Conservation (phyloP, 1,140 invertebrate species). For the Apis florea region DNA sequence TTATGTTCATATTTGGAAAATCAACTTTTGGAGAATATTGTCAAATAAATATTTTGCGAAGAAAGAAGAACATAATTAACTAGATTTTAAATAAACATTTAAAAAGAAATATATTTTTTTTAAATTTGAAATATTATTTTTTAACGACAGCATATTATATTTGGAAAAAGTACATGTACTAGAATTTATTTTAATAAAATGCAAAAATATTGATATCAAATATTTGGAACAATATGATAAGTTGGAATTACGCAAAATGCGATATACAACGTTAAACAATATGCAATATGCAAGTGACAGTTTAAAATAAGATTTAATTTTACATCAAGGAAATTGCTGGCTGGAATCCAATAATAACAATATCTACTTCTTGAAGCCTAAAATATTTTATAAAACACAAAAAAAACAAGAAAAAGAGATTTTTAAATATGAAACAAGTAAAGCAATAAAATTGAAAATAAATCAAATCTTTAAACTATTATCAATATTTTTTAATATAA, state of each 20-base stretch:
- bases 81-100: too few species aligned
- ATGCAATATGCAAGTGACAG: background rate
- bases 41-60: too few species aligned
- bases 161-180: too few species aligned
- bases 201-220: background rate
- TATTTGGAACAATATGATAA: background rate
- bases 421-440: background rate
- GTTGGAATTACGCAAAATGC: background rate
- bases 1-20: background rate
- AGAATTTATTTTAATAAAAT: background rate
- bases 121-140: too few species aligned
- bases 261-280: background rate
- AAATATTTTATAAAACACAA: background rate
- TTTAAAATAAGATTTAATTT: background rate
- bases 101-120: too few species aligned
- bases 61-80: too few species aligned
- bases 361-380: background rate
- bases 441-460: background rate
- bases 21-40: background rate
- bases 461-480: background rate
- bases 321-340: background rate
- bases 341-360: background rate
- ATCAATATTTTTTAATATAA: background rate
- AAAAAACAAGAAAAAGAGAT: background rate
- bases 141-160: too few species aligned